These are phyloP conservation scores for Cylloceria caligata DNA, from an alignment of 2,888 invertebrate genomes.

Conservation along the genomic window DNA sequence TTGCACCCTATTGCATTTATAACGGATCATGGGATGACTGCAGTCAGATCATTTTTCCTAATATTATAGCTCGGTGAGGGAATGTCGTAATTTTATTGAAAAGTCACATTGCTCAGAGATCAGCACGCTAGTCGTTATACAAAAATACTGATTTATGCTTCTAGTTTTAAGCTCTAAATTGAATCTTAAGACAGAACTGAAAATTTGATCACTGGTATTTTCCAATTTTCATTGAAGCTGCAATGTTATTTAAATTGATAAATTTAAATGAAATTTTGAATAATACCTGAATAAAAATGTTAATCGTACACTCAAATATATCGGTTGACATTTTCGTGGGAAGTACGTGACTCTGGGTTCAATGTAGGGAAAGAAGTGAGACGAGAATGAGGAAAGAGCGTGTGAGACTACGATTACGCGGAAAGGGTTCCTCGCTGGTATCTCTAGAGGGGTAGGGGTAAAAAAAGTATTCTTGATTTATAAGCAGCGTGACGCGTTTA, in stretches of 20 bases:
- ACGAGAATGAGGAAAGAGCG: conserved; percentile 40
- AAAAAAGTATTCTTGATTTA: conserved; percentile 64
- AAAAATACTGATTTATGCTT: too few species aligned
- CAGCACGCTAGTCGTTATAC: too few species aligned
- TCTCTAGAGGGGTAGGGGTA: conserved; percentile 47
- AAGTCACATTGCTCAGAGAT: too few species aligned
- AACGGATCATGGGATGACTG: too few species aligned
- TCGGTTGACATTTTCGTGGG: background rate
- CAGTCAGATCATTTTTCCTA: too few species aligned
- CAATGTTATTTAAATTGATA: too few species aligned
- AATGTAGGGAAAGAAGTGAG: background rate
- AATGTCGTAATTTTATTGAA: too few species aligned
- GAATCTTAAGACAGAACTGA: too few species aligned
- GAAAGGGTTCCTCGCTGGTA: conserved; percentile 51
- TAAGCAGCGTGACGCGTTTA: conserved; percentile 77
- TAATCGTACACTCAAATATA: background rate
- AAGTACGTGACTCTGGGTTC: conserved; percentile 6
- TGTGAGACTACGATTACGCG: conserved; percentile 60
- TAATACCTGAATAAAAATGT: background rate
- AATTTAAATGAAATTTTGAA: background rate
- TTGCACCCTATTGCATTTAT: too few species aligned
- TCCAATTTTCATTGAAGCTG: background rate
- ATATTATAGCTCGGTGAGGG: too few species aligned
- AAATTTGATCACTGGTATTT: too few species aligned
- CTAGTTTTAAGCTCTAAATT: too few species aligned